Evolutionary conservation across 2,797 vertebrate genomes (phyloP), one percentile per base, ranked within the genome.

Genomic region (Gallirallus australis): DNA sequence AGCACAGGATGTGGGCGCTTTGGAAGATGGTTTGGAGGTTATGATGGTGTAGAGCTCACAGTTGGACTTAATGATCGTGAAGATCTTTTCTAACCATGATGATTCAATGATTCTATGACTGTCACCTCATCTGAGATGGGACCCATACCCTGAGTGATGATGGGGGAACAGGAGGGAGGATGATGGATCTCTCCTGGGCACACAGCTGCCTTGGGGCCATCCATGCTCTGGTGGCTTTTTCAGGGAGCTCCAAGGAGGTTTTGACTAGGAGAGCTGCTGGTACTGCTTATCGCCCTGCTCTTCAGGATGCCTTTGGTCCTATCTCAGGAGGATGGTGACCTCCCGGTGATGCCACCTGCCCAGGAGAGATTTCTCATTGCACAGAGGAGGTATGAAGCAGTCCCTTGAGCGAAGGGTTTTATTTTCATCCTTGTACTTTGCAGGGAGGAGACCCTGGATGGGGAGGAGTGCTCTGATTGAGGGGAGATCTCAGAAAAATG

Each of bases 131-230:
- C 23, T 77, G 80, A 37, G 56, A 28, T 2, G 6, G 24, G 31
- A 54, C 31, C 40, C 0, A 1, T 28, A 52, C 40, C 63, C 24
- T 30, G 45, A 15, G 18, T 2, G 2, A 5, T 20, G 20, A 18
- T 4, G 20, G 25, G 5, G 52, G 4, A 6, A 70, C 69, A 64
- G 28, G 35, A 45, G 16, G 23, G 21, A 60, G 42, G 63, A n/a
- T 10, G 35, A 18, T 73, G 47, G 16, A 27, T 54, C 65, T 33
- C 11, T 40, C 37, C 69, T 73, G 60, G 28, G 5, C 47, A 37
- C 0, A 0, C 56, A 61, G 33, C 52, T 82, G 42, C 27, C 42
- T 42, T 40, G 37, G 27, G 31, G 3, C 4, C 12, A 8, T 50
- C 53, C 40, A 20, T 4, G 40, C 20, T 47, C 68, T 31, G 15